phyloP scores from a whole-genome alignment of 2,888 invertebrate genomes.

The Listrodromus nycthemerus region DNA sequence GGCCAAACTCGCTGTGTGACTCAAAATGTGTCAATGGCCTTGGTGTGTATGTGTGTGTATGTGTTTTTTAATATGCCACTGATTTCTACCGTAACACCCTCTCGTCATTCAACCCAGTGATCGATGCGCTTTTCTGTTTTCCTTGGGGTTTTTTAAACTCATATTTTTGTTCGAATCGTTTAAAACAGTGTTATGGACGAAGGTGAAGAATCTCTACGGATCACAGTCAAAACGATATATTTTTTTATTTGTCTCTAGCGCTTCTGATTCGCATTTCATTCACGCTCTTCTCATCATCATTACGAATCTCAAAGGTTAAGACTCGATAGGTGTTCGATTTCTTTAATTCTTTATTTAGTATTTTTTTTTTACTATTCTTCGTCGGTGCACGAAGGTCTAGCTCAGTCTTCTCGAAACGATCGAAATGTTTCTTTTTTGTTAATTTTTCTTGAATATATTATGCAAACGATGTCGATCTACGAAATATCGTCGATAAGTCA shows the following conservation, averaged over 20 bases:
- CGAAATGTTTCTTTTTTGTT: slow-evolving; percentile 39
- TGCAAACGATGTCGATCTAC: background rate
- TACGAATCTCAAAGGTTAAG: slow-evolving; percentile 29
- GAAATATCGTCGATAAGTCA: slow-evolving; percentile 2
- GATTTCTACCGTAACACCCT: slow-evolving; percentile 1
- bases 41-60: slow-evolving; percentile 33
- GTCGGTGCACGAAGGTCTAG: slow-evolving; percentile 53
- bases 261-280: background rate
- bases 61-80: slow-evolving; percentile 62
- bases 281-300: background rate
- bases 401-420: slow-evolving; percentile 66
- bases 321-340: slow-evolving; percentile 18
- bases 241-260: slow-evolving; percentile 28
- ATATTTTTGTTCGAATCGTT: slow-evolving; percentile 28
- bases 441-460: slow-evolving; percentile 19
- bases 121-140: background rate
- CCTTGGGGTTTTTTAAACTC: slow-evolving; percentile 13
- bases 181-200: slow-evolving; percentile 61
- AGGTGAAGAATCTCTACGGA: slow-evolving; percentile 61
- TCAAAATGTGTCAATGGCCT: slow-evolving; percentile 65
- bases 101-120: slow-evolving; percentile 10
- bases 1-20: slow-evolving; percentile 9
- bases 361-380: slow-evolving; percentile 22
- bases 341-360: slow-evolving; percentile 12
- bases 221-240: slow-evolving; percentile 65